Conservation (phyloP, 2,797 vertebrate genomes). For the Yasuhikotakia modesta region DNA sequence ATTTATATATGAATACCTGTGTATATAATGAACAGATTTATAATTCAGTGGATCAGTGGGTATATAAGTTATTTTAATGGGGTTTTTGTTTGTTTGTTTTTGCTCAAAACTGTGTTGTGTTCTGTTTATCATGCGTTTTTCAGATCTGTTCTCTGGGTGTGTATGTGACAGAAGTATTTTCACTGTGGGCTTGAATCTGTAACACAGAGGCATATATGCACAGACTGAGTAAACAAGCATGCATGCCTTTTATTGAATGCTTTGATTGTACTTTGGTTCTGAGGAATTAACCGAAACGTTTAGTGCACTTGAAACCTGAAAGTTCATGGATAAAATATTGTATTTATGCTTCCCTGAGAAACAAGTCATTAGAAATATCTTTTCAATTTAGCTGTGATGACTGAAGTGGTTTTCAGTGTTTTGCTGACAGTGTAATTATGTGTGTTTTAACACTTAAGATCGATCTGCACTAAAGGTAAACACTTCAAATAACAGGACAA, state of each 20-base stretch:
- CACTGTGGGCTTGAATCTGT: slow-evolving; percentile 40
- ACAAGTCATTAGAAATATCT: not conserved
- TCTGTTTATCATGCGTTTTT: slow-evolving; percentile 1
- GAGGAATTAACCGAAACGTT: slow-evolving; percentile 22
- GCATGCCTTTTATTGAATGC: slow-evolving; percentile 40
- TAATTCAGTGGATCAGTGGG: slow-evolving; percentile 57
- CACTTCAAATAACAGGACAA: not conserved
- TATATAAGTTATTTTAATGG: slow-evolving; percentile 64
- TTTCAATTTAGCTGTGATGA: slow-evolving; percentile 6
- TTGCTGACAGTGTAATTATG: slow-evolving; percentile 21
- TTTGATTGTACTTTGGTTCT: slow-evolving; percentile 22
- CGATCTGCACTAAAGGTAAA: not conserved
- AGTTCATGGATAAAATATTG: slow-evolving; percentile 14
- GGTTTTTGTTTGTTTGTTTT: not conserved
- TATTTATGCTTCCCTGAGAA: slow-evolving; percentile 17
- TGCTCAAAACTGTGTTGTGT: too few species aligned
- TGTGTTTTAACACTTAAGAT: slow-evolving; percentile 49
- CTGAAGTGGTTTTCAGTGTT: slow-evolving; percentile 15
- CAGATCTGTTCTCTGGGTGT: slow-evolving; percentile 7
- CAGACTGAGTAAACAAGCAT: slow-evolving; percentile 17
- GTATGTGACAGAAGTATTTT: slow-evolving; percentile 1
- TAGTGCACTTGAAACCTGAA: slow-evolving; percentile 24
- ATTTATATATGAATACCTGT: slow-evolving; percentile 70
- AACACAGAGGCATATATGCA: slow-evolving; percentile 28
- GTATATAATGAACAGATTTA: slow-evolving; percentile 67